Percentiles rank a stretch among this genome's conserved stretches.
These are phyloP conservation scores for Ditylenchus dipsaci DNA, from an alignment of 1,140 invertebrate species.

Conservation along the genomic window DNA sequence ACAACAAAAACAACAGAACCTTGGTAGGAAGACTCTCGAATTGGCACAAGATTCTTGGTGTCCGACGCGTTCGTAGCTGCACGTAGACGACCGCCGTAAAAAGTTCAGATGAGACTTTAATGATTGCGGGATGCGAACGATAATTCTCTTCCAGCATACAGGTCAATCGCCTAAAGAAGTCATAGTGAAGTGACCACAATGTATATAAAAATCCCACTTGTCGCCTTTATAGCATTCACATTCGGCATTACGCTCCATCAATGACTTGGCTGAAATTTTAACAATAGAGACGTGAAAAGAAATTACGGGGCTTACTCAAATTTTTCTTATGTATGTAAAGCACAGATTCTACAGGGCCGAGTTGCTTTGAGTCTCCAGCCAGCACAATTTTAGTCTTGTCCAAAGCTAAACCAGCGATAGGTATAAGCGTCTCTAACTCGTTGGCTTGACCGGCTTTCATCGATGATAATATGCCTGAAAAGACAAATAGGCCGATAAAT, in stretches of 20 bases:
- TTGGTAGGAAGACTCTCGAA: slow-evolving; percentile 13
- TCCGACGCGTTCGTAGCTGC: slow-evolving; percentile 1
- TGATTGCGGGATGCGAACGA: slow-evolving; percentile 29
- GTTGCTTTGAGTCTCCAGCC: slow-evolving; percentile 83
- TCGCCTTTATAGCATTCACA: not conserved
- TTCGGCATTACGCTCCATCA: slow-evolving; percentile 27
- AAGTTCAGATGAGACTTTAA: slow-evolving; percentile 32
- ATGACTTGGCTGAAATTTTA: slow-evolving; percentile 13
- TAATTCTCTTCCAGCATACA: slow-evolving; percentile 34
- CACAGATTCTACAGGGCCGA: slow-evolving; percentile 76
- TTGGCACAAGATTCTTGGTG: slow-evolving; percentile 10
- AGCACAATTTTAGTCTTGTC: slow-evolving; percentile 66
- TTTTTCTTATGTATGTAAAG: slow-evolving; percentile 61
- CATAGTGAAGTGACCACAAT: slow-evolving; percentile 3
- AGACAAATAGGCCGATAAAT: not conserved
- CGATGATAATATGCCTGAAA: slow-evolving; percentile 40
- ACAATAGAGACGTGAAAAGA: not conserved
- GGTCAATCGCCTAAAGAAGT: slow-evolving; percentile 21
- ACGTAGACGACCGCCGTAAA: slow-evolving; percentile 21
- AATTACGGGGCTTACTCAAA: slow-evolving; percentile 68
- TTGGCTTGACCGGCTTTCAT: slow-evolving; percentile 37
- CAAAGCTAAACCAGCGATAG: slow-evolving; percentile 24
- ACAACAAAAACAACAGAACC: slow-evolving; percentile 12
- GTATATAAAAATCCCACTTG: slow-evolving; percentile 12
- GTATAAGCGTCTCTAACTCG: slow-evolving; percentile 34